Evolutionary conservation across 2,888 invertebrate genomes (phyloP).

Genomic region (Thereva unica): DNA sequence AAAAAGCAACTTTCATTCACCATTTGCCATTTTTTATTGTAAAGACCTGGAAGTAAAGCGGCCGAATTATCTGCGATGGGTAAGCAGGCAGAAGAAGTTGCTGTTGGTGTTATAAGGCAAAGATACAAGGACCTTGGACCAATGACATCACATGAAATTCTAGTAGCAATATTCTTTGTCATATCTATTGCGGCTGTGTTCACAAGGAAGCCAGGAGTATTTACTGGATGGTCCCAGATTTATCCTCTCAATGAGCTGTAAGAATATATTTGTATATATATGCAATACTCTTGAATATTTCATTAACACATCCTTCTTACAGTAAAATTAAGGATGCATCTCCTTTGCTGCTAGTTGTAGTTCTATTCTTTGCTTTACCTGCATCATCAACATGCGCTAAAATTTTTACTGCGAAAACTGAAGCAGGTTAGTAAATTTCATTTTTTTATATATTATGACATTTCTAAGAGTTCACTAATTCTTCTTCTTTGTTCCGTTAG

Average conservation of each 20-base stretch:
- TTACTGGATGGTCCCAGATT: slow-evolving; percentile 76
- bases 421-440: too few relatives aligned
- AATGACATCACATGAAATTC: slow-evolving; percentile 73
- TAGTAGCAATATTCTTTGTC: slow-evolving; percentile 71
- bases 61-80: slow-evolving; percentile 63
- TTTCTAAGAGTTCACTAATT: too few relatives aligned
- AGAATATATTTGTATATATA: neutral
- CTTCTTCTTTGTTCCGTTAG: too few relatives aligned
- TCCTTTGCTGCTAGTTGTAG: too few relatives aligned
- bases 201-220: slow-evolving; percentile 81
- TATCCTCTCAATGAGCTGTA: slow-evolving; percentile 56
- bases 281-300: neutral
- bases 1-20: neutral
- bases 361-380: too few relatives aligned
- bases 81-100: slow-evolving; percentile 63
- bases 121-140: slow-evolving; percentile 76
- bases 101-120: slow-evolving; percentile 67
- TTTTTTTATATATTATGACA: too few relatives aligned
- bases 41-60: slow-evolving; percentile 62
- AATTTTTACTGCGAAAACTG: too few relatives aligned
- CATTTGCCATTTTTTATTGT: slow-evolving; percentile 44
- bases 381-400: too few relatives aligned
- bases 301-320: neutral
- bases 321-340: too few relatives aligned
- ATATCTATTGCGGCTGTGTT: slow-evolving; percentile 80